These are phyloP conservation scores for Atopsyche davidsoni DNA, from an alignment of 1,140 invertebrate genomes.

Conservation along the genomic window DNA sequence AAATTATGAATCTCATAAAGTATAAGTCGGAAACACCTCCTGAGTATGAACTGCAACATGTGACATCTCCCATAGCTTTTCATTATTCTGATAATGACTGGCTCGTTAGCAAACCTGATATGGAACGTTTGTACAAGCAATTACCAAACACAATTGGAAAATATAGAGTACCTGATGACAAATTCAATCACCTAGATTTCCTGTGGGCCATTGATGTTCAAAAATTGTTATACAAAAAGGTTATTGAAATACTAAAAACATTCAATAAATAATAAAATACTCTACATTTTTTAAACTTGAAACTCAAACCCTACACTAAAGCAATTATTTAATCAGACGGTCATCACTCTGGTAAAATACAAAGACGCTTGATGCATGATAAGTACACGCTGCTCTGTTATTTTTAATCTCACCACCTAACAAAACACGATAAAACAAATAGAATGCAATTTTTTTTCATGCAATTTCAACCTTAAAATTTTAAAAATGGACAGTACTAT, in stretches of 20 bases:
- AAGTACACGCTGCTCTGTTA: too few relatives aligned
- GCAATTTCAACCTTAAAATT: too few relatives aligned
- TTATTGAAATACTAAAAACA: conserved; percentile 38
- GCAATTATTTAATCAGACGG: too few relatives aligned
- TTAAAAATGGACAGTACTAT: too few relatives aligned
- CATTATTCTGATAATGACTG: conserved; percentile 70
- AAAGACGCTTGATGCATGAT: too few relatives aligned
- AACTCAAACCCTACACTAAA: too few relatives aligned
- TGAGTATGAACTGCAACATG: conserved; percentile 51
- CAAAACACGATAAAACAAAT: too few relatives aligned
- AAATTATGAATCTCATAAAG: conserved; percentile 38
- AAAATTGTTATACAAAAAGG: conserved; percentile 40
- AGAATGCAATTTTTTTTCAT: too few relatives aligned
- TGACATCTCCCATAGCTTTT: conserved; percentile 60
- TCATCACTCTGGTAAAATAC: too few relatives aligned
- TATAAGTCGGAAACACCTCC: conserved; percentile 43
- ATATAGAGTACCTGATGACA: conserved; percentile 42
- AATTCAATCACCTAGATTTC: conserved; percentile 55
- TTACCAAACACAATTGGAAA: conserved; percentile 50
- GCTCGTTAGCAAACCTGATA: conserved; percentile 54
- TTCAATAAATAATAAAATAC: conserved; percentile 28
- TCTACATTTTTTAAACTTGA: too few relatives aligned
- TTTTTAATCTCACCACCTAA: too few relatives aligned
- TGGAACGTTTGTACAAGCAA: conserved; percentile 50
- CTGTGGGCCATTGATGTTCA: conserved; percentile 51